Conservation (phyloP, 2,888 invertebrate species). For the Minunthozetes semirufus region DNA sequence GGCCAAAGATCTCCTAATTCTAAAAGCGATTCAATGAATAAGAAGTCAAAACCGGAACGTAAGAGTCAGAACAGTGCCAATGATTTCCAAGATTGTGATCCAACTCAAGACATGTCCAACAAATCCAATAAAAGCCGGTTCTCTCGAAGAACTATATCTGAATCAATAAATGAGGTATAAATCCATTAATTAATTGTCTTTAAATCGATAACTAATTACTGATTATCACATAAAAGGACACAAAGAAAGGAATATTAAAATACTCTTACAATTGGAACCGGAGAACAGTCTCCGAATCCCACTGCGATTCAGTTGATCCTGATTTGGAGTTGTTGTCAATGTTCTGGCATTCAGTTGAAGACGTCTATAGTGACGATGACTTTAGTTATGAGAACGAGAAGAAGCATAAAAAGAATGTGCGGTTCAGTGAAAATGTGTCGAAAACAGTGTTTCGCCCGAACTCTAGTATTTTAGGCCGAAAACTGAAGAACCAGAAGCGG, state of each 20-base stretch:
- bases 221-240: neutral
- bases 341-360: conserved; percentile 3
- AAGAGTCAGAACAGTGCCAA: neutral
- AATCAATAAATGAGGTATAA: conserved; percentile 21
- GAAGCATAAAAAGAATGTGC: conserved; percentile 37
- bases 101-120: neutral
- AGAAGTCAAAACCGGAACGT: neutral
- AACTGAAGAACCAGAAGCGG: conserved; percentile 31
- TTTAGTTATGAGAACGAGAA: neutral
- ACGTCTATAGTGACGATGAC: conserved; percentile 16
- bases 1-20: neutral
- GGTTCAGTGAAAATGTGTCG: conserved; percentile 30
- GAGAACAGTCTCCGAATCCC: conserved; percentile 28
- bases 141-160: neutral
- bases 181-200: neutral
- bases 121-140: neutral
- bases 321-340: conserved; percentile 1
- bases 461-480: conserved; percentile 35
- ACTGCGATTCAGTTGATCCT: conserved; percentile 13
- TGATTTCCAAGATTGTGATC: neutral
- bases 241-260: conserved; percentile 23
- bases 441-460: conserved; percentile 32
- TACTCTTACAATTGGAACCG: conserved; percentile 30
- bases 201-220: too few species aligned
- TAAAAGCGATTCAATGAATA: neutral